Evolutionary conservation across 2,113 vertebrate species (phyloP), one percentile per base, ranked within the genome.

Genomic region (Centropus unirufus): DNA sequence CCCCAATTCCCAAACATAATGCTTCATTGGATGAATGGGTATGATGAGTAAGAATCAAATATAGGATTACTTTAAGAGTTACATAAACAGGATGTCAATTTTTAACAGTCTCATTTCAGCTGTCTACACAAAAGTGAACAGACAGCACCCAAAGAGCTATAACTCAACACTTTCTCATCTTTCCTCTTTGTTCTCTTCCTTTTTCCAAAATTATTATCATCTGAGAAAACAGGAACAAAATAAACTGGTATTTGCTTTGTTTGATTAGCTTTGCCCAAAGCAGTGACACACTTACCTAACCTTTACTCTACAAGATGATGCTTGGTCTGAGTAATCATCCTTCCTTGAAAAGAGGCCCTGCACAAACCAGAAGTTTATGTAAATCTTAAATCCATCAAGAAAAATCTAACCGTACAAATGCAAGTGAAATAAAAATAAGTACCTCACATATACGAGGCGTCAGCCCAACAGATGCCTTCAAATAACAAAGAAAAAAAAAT

Each of bases 381-480:
- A 47, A 80, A 69, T 76, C 85, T 73, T 27, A 55, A 77, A 83
- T 58, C 55, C 19, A 94, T 77, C 62, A 47, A 29, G 66, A 55
- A 88, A 36, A 63, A 67, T 75, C 81, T 82, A 72, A 55, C 20
- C 83, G 11, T 78, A 70, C 58, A 86, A 90, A 87, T 55, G 26
- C 51, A 88, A 70, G 34, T 70, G 75, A 87, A 97, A 91, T 83
- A 95, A 67, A 97, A 80, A 29, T 80, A 78, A 87, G 27, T 98
- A 99, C 99, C 98, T 99, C 98, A 98, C 99, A 99, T 97, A 99
- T 99, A 73, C 99, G 98, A 47, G 99, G 99, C 8, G 98, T 99
- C 98, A 99, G 95, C 44, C 99, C 99, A 84, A 98, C 87, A 68
- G 99, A 99, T 64, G 98, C 98, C 99, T 99, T 95, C 42, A 95